Percentiles rank a stretch among this genome's conserved stretches.
Evolutionary conservation across 2,797 vertebrate genomes (phyloP).

Genomic region (Channallabes apus): DNA sequence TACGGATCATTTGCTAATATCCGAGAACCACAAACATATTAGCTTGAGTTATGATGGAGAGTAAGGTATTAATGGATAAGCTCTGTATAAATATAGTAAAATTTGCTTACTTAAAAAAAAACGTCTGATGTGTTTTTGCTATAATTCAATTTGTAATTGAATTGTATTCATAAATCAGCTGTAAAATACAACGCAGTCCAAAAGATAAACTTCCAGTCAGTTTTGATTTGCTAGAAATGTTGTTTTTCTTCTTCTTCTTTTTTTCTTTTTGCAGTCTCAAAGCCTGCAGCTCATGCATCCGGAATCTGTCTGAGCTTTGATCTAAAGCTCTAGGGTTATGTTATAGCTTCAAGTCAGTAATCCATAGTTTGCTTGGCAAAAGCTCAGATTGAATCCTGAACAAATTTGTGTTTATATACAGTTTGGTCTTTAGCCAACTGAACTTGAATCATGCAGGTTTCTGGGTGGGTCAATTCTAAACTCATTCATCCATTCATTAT

Average conservation of each 20-base stretch:
- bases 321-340: not conserved
- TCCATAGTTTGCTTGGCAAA: not conserved
- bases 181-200: not conserved
- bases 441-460: not conserved
- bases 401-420: not conserved
- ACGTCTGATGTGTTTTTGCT: not conserved
- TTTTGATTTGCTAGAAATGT: constrained; percentile 48
- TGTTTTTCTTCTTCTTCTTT: not conserved
- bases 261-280: constrained; percentile 43
- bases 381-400: not conserved
- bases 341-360: constrained; percentile 33
- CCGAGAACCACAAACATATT: constrained; percentile 17
- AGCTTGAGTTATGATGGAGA: not conserved
- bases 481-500: too few relatives aligned
- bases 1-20: constrained; percentile 31
- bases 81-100: constrained; percentile 22
- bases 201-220: constrained; percentile 14
- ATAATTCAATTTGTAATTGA: not conserved
- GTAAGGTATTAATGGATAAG: constrained; percentile 25
- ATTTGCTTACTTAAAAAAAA: not conserved
- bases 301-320: constrained; percentile 63
- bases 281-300: constrained; percentile 67
- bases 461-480: not conserved
- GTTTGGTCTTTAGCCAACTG: not conserved
- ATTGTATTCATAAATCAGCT: not conserved